A percentile compares a stretch with the other conserved stretches of the same genome.
Conservation (phyloP, 2,888 invertebrate genomes). For the Sinodicranocentrus sp. region DNA sequence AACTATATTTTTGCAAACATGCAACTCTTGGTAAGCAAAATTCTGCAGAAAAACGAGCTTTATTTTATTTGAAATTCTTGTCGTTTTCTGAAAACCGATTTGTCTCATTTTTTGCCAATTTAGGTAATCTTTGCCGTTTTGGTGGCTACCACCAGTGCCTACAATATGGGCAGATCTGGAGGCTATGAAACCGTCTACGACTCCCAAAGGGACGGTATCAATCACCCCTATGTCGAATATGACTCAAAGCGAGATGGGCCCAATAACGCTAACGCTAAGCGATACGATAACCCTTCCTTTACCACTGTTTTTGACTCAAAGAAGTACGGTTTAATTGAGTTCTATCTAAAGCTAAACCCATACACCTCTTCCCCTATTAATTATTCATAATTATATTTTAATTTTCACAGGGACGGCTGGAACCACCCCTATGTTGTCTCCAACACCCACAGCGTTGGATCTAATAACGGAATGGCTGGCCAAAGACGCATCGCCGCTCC, state of each 20-base stretch:
- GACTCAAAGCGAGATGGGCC: constrained; percentile 68
- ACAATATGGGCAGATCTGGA: constrained; percentile 55
- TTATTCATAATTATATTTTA: too few species aligned
- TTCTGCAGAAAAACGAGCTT: not conserved
- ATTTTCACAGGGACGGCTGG: constrained; percentile 51
- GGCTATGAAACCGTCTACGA: constrained; percentile 63
- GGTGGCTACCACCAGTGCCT: constrained; percentile 43
- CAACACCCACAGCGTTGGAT: constrained; percentile 54
- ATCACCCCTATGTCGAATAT: constrained; percentile 65
- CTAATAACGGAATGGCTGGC: constrained; percentile 33
- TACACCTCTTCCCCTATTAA: too few species aligned
- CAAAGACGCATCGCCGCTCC: constrained; percentile 14
- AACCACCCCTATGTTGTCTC: constrained; percentile 68
- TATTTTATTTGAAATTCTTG: not conserved
- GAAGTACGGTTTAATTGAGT: too few species aligned
- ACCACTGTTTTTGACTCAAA: constrained; percentile 62
- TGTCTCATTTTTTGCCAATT: not conserved
- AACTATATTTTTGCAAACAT: constrained; percentile 41
- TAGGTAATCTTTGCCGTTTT: constrained; percentile 56
- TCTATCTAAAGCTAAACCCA: too few species aligned
- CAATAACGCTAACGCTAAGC: constrained; percentile 7
- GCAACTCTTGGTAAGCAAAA: constrained; percentile 52
- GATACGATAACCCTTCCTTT: constrained; percentile 53
- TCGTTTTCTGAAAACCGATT: not conserved
- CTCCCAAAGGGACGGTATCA: constrained; percentile 61